A percentile compares a stretch with the other conserved stretches of the same genome.
Conservation (phyloP, 2,113 vertebrate species). For the Porphyrio hochstetteri region DNA sequence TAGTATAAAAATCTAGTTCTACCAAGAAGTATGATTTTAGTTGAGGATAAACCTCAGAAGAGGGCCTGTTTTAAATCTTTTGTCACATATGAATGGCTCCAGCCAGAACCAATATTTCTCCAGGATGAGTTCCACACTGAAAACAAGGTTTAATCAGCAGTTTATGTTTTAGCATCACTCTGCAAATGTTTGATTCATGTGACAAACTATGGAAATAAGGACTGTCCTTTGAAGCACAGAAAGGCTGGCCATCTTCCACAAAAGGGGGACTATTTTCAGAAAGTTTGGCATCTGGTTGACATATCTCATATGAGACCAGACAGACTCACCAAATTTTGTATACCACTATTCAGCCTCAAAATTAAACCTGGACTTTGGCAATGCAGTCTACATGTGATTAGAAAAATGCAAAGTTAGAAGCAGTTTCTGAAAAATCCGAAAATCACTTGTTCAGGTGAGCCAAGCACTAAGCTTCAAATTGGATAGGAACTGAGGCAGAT, state of each 20-base stretch:
- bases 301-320: not conserved
- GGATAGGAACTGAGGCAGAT: not conserved
- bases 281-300: not conserved
- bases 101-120: not conserved
- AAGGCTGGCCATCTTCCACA: not conserved
- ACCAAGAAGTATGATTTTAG: not conserved
- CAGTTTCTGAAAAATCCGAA: not conserved
- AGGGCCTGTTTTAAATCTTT: not conserved
- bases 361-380: not conserved
- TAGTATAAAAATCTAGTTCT: not conserved
- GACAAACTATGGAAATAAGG: not conserved
- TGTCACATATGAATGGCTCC: not conserved
- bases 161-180: not conserved
- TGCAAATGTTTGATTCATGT: not conserved
- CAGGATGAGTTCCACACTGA: not conserved
- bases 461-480: not conserved
- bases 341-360: not conserved
- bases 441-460: not conserved
- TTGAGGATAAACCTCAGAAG: not conserved
- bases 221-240: not conserved
- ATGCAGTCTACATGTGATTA: not conserved
- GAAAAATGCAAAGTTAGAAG: not conserved
- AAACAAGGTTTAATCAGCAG: not conserved
- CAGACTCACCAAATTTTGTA: rapidly evolving
- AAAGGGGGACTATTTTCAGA: not conserved